Percentiles rank a stretch among this genome's conserved stretches.
phyloP scores from a whole-genome alignment of 2,113 vertebrate genomes.

The Coracopsis vasa region DNA sequence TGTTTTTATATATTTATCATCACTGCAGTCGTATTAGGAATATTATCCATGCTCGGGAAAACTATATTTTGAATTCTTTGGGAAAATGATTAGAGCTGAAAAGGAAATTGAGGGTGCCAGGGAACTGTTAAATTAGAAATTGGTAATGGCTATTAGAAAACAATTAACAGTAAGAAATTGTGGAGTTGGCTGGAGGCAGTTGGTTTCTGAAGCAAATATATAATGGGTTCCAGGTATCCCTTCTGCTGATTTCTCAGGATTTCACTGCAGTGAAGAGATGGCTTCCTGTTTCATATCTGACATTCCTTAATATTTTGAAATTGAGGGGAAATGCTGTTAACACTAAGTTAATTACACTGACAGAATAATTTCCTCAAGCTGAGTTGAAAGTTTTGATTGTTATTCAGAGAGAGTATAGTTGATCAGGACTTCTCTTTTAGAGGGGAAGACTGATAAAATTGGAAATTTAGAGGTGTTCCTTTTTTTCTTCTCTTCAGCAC shows the following conservation, averaged over 20 bases:
- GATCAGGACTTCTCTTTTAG: neutral
- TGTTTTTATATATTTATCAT: neutral
- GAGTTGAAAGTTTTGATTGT: neutral
- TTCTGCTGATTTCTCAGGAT: neutral
- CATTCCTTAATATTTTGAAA: neutral
- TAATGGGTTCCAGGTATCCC: neutral
- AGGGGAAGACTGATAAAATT: neutral
- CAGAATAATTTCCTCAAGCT: neutral
- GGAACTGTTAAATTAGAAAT: constrained; percentile 33
- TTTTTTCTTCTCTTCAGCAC: neutral
- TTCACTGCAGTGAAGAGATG: neutral
- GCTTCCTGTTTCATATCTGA: neutral
- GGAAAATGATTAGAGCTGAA: neutral
- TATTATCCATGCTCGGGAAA: constrained; percentile 6
- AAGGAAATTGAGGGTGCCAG: neutral
- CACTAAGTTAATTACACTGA: neutral
- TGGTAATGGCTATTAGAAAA: constrained; percentile 13
- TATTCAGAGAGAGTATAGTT: neutral
- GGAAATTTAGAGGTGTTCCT: neutral
- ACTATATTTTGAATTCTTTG: neutral
- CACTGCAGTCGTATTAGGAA: neutral
- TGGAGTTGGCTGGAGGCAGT: neutral
- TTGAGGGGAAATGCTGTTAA: neutral
- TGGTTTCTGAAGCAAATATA: neutral
- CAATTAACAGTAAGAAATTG: neutral